Evolutionary conservation across 2,113 vertebrate species (phyloP).

Genomic region (Scytalopus superciliaris): DNA sequence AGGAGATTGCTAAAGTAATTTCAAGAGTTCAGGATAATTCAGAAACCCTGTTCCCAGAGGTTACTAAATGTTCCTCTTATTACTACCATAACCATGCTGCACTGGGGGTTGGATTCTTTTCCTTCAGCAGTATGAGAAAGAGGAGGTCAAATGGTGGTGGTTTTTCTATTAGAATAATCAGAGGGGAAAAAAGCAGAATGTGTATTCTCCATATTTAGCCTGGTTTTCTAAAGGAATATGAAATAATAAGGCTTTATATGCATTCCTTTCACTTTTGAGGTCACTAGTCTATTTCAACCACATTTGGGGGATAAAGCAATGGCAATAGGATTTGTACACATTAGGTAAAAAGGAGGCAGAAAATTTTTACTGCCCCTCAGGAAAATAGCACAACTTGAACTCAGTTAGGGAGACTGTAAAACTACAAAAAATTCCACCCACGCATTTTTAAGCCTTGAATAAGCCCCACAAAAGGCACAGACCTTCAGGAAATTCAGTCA

Average conservation of each 20-base stretch:
- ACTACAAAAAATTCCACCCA: background rate
- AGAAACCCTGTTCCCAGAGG: conserved; percentile 19
- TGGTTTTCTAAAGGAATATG: background rate
- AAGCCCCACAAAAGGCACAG: background rate
- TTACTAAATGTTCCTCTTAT: background rate
- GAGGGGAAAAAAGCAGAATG: background rate
- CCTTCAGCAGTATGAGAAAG: background rate
- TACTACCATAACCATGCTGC: background rate
- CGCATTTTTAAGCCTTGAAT: background rate
- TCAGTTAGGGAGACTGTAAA: background rate
- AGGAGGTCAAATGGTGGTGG: background rate
- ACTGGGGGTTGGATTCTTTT: background rate
- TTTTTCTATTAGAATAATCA: background rate
- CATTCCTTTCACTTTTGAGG: background rate
- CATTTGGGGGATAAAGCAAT: background rate
- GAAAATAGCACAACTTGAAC: background rate
- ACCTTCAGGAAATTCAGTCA: background rate
- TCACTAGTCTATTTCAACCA: background rate
- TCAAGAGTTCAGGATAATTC: conserved; percentile 13
- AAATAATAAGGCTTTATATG: background rate
- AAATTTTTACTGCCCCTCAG: background rate
- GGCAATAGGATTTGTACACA: background rate
- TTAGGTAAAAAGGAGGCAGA: background rate
- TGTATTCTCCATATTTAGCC: background rate
- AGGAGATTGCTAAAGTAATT: conserved; percentile 45